Percentiles rank a stretch among this genome's conserved stretches.
Conservation (phyloP, 1,140 invertebrate species). For the Drosophila azteca region DNA sequence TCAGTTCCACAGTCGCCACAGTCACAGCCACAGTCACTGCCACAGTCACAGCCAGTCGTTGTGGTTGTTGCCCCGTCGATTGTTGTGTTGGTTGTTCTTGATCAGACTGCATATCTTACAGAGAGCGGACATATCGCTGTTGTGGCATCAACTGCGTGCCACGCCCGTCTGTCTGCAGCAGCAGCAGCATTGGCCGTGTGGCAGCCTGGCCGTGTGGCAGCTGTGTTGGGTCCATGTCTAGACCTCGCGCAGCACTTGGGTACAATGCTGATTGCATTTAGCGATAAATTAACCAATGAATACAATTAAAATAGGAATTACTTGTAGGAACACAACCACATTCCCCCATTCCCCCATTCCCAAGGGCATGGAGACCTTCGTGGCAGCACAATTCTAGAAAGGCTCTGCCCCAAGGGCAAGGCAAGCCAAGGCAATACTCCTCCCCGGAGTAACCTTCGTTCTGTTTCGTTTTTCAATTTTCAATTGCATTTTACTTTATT, state of each 20-base stretch:
- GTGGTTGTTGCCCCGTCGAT: slow-evolving; percentile 5
- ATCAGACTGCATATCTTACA: slow-evolving; percentile 44
- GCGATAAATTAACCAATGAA: slow-evolving; percentile 80
- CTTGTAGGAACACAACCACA: slow-evolving; percentile 26
- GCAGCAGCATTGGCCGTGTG: neutral
- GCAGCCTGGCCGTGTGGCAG: slow-evolving; percentile 24
- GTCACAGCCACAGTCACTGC: too few species aligned
- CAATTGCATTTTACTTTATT: slow-evolving; percentile 76
- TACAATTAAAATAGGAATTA: slow-evolving; percentile 72
- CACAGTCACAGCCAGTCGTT: neutral
- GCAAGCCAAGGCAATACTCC: neutral
- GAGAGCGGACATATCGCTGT: slow-evolving; percentile 30
- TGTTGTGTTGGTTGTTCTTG: slow-evolving; percentile 44
- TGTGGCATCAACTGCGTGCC: slow-evolving; percentile 67
- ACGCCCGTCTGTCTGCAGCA: slow-evolving; percentile 56
- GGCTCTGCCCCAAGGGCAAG: slow-evolving; percentile 57
- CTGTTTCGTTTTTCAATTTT: slow-evolving; percentile 23
- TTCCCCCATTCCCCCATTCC: neutral
- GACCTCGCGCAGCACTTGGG: slow-evolving; percentile 24
- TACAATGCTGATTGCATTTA: slow-evolving; percentile 80
- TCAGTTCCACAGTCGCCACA: too few species aligned
- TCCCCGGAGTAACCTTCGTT: slow-evolving; percentile 40
- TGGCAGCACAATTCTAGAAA: slow-evolving; percentile 53
- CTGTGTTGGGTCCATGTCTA: slow-evolving; percentile 42
- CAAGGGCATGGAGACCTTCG: slow-evolving; percentile 47